These are phyloP conservation scores for Galeopterus variegatus DNA, from an alignment of 2,113 vertebrate species.

Conservation along the genomic window DNA sequence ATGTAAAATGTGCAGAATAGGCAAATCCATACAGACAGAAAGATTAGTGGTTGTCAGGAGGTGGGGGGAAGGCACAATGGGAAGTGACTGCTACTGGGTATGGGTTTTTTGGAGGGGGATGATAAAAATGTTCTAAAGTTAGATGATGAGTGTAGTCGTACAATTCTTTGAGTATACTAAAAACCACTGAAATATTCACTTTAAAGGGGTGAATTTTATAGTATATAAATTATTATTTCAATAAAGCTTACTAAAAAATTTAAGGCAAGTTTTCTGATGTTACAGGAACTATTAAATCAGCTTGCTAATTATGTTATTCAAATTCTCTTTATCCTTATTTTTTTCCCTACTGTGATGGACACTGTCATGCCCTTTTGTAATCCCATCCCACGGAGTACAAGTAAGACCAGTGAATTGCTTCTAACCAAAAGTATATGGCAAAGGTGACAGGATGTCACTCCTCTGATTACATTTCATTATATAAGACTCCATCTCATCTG, in stretches of 20 bases:
- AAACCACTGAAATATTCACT: neutral
- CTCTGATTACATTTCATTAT: neutral
- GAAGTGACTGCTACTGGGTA: neutral
- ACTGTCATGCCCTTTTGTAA: neutral
- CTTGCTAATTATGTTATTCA: neutral
- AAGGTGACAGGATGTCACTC: neutral
- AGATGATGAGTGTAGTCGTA: neutral
- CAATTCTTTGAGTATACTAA: slow-evolving; percentile 47
- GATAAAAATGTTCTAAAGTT: slow-evolving; percentile 39
- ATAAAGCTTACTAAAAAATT: slow-evolving; percentile 27
- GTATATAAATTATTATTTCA: neutral
- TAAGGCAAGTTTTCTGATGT: neutral
- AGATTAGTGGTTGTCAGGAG: neutral
- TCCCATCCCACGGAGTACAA: neutral
- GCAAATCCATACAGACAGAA: slow-evolving; percentile 3
- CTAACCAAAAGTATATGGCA: neutral
- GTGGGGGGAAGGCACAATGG: neutral
- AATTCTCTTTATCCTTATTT: neutral
- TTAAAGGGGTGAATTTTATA: neutral
- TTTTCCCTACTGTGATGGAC: neutral
- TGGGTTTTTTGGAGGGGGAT: neutral
- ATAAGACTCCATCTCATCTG: too few relatives aligned
- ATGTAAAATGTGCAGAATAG: neutral
- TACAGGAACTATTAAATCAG: neutral
- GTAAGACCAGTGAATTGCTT: neutral